Evolutionary conservation across 2,888 invertebrate species (phyloP).

Genomic region (Panopea generosa): DNA sequence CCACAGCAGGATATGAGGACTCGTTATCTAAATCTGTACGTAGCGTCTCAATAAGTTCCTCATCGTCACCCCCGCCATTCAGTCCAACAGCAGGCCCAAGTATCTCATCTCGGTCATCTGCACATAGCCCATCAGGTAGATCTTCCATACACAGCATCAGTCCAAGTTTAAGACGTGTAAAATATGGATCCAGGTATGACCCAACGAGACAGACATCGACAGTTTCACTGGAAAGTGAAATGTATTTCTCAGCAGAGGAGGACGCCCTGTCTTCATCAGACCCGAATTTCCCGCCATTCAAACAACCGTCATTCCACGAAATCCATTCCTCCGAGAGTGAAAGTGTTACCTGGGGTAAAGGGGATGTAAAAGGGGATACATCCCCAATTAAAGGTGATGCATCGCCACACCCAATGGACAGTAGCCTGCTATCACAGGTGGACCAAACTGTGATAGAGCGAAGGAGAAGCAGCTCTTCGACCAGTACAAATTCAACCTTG

Average conservation of each 20-base stretch:
- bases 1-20: slow-evolving; percentile 27
- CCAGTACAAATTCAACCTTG: slow-evolving; percentile 64
- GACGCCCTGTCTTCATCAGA: slow-evolving; percentile 85
- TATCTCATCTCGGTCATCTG: slow-evolving; percentile 49
- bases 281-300: slow-evolving; percentile 21
- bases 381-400: slow-evolving; percentile 14
- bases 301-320: slow-evolving; percentile 29
- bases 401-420: slow-evolving; percentile 15
- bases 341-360: slow-evolving; percentile 39
- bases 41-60: slow-evolving; percentile 51
- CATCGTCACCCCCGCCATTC: slow-evolving; percentile 57
- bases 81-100: slow-evolving; percentile 49
- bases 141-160: slow-evolving; percentile 53
- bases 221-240: slow-evolving; percentile 87
- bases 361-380: slow-evolving; percentile 23
- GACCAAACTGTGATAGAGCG: slow-evolving; percentile 49
- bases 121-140: slow-evolving; percentile 46
- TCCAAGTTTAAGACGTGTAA: slow-evolving; percentile 44
- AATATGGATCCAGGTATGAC: slow-evolving; percentile 26
- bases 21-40: slow-evolving; percentile 26
- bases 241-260: slow-evolving; percentile 97
- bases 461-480: slow-evolving; percentile 44
- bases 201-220: slow-evolving; percentile 63
- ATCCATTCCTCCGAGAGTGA: slow-evolving; percentile 50
- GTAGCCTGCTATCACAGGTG: slow-evolving; percentile 15